A percentile compares a stretch with the other conserved stretches of the same genome.
phyloP scores from a whole-genome alignment of 2,113 vertebrate species.

The Agapornis roseicollis region DNA sequence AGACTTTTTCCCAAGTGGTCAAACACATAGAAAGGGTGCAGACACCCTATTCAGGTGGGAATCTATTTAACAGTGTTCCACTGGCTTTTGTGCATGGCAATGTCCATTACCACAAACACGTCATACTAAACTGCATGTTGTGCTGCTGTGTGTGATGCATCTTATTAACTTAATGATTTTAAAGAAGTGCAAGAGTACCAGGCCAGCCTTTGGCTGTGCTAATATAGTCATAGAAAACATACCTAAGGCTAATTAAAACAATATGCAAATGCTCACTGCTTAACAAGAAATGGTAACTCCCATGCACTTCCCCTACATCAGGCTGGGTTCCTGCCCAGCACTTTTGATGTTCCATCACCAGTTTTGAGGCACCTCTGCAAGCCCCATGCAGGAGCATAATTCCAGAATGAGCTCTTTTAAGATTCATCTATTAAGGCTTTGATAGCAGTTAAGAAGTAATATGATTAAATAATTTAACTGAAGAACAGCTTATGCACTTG shows the following conservation, averaged over 20 bases:
- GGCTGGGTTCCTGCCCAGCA: not conserved
- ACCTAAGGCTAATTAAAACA: not conserved
- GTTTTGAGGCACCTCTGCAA: not conserved
- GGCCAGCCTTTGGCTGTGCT: not conserved
- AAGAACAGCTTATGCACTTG: accelerated
- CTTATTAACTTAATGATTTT: not conserved
- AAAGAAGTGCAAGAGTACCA: not conserved
- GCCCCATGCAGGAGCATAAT: accelerated
- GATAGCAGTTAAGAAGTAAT: not conserved
- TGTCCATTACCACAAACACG: accelerated
- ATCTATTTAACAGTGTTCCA: accelerated
- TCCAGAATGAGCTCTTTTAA: accelerated
- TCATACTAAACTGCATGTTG: accelerated
- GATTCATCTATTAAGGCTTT: not conserved
- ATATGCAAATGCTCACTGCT: not conserved
- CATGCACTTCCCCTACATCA: accelerated
- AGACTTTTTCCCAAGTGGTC: not conserved
- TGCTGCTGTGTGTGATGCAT: not conserved
- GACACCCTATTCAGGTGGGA: not conserved
- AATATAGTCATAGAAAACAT: not conserved
- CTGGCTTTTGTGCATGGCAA: accelerated
- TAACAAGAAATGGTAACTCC: not conserved
- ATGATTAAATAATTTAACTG: not conserved
- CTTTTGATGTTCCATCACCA: accelerated
- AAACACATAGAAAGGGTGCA: not conserved